Evolutionary conservation across 2,888 invertebrate genomes (phyloP), one percentile per base, ranked within the genome.

Genomic region (Lepidocyrtinus sp.): DNA sequence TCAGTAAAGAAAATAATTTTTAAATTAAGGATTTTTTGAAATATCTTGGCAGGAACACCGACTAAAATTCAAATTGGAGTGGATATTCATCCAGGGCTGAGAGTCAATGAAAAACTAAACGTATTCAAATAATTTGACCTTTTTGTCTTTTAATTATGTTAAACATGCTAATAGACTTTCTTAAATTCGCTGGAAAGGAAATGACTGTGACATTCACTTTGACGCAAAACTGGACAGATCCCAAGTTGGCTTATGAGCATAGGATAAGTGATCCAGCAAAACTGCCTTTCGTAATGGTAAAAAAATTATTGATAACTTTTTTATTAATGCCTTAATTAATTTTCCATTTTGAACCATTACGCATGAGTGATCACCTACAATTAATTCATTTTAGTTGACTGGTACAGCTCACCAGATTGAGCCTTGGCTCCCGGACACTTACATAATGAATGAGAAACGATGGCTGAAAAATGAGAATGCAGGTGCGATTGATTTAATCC

Each of bases 381-480:
- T 27, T n/a, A n/a, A n/a, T n/a, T n/a, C n/a, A n/a, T 22, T 55
- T 12, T 24, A 70, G 74, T 19, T 75, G 19, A 68, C 75, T 7
- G 50, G 62, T 12, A 45, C 62, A 1, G 46, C 71, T 27, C 68
- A 72, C n/a, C 9, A 27, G n/a, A 22, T 59, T 2, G 75, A 75
- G 19, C 50, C 72, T 19, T 81, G 80, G 80, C 12, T 71, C n/a
- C 80, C 80, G 1, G 71, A 81, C 61, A 75, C 75, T 0, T 59
- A 25, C 27, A 25, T 81, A 2, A 9, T 65, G 15, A 72, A 71
- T 21, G 80, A 71, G 45, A 81, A 71, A 63, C 46, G 75, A 46
- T 59, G 62, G n/a, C 50, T 26, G 27, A 63, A 69, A 17, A 74
- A 75, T 27, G 75, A 67, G 7, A 27, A 65, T 5, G 67, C 65